Evolutionary conservation across 2,797 vertebrate genomes (phyloP), one percentile per base, ranked within the genome.

Genomic region (Centropyge bicolor): DNA sequence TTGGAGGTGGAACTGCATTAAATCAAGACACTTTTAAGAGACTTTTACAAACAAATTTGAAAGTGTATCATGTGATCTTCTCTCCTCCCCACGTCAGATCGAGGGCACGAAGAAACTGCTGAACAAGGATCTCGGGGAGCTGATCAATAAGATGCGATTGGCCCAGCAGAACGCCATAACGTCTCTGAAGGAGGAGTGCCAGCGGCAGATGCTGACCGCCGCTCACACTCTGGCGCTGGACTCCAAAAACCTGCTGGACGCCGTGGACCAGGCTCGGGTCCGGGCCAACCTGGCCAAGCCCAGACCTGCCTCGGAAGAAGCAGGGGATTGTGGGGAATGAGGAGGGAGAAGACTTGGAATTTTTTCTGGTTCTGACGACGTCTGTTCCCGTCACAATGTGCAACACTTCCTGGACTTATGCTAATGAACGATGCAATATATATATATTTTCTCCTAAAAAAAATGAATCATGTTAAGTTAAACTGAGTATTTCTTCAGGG

Each of bases 91-190:
- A 1, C 22, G 8, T 1, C 94, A 98, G 97, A 98, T 98, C 0
- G 96, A 97, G 70, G 97, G 97, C 31, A 98, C 97, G 0, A 96
- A 97, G 94, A 97, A 96, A 70, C 94, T 98, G 22, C 95, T 98
- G 67, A 98, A 97, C 91, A 98, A 97, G 83, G 97, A 98, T 86
- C 69, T 98, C 38, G 94, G 94, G 0, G 95, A 97, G 19, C 95
- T 98, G 68, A 98, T 98, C 89, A 95, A 87, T 55, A 98, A 98
- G 95, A 97, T 98, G 97, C 93, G 96, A 0, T 86, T 98, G 91
- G 97, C 97, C 0, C 97, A 98, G 94, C 97, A 98, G 94, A 98
- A 98, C 0, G 91, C 93, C 0, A 78, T 96, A 27, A 98, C 97
- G 0, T 96, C 97, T 0, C 94, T 98, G 80, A 97, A 95, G 10